Evolutionary conservation across 2,888 invertebrate genomes (phyloP), one percentile per base, ranked within the genome.

Genomic region (Caenorhabditis doughertyi): DNA sequence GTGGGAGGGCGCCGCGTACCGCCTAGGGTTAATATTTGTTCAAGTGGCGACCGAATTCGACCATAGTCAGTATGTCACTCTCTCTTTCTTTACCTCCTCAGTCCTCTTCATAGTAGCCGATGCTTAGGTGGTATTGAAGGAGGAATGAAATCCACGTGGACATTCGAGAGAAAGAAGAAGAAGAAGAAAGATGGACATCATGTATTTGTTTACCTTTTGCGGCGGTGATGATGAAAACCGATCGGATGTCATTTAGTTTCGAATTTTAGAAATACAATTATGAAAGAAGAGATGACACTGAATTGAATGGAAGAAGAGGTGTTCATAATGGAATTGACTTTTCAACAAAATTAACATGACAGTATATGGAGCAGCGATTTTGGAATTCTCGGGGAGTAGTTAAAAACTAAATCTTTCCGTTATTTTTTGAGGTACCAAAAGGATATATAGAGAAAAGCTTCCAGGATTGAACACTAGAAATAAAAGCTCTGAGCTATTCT

Each of bases 1-100:
- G 67, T 42, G 42, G 42, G 65, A 67, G 56, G 68, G 76, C 76
- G 76, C 82, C 79, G 82, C 79, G 79, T 73, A 51, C 73, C 73
- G 73, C 73, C 62, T 72, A 29, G 62, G 68, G 79, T 79, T 77
- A 77, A 81, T 84, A 84, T 84, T 84, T 84, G 81, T 84, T 84
- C 84, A 81, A 84, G 83, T 80, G 84, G 81, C 64, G 76, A 74
- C 51, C 82, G 73, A 47, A 79, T 56, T 73, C 56, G 73, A 71
- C 71, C 55, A 62, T 49, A 79, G 79, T 60, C 65, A 67, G 55
- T 58, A 56, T 51, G 76, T 44, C 56, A 60, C 67, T 39, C 53
- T 42, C 64, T 44, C 65, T 42, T 39, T 42, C 55, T 51, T 62
- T 72, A 13, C 56, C 65, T 58, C 16, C 13, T 62, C 64, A 51